Conservation (phyloP, 2,797 vertebrate species). For the Balearica regulorum region DNA sequence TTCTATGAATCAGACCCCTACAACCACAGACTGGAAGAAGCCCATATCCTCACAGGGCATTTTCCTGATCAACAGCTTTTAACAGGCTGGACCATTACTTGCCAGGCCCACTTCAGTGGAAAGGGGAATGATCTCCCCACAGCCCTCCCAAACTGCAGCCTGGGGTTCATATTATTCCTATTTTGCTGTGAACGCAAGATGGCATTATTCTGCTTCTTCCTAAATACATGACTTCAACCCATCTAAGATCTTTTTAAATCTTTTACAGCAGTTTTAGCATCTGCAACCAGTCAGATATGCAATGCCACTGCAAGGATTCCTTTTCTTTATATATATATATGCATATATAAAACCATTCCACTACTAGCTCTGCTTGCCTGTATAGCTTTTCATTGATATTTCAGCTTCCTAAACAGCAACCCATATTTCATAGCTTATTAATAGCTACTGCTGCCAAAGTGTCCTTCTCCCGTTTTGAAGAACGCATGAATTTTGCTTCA, state of each 20-base stretch:
- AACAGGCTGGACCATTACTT: neutral
- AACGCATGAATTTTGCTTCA: neutral
- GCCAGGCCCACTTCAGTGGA: neutral
- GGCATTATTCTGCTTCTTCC: neutral
- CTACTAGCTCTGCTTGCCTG: neutral
- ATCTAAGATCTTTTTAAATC: neutral
- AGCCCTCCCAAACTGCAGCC: neutral
- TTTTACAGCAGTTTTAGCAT: neutral
- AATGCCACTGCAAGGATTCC: neutral
- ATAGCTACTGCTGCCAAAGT: neutral
- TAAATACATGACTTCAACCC: neutral
- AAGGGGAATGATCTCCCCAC: neutral
- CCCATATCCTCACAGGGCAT: neutral
- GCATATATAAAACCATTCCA: neutral
- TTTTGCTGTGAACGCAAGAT: neutral
- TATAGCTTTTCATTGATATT: neutral
- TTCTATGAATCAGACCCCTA: neutral
- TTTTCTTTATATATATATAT: neutral
- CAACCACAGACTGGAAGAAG: neutral
- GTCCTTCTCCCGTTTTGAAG: neutral
- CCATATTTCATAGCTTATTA: neutral
- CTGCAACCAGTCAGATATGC: neutral
- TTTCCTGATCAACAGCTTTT: neutral
- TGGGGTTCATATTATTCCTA: accelerated
- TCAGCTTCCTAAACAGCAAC: neutral